Percentiles rank a stretch among this genome's conserved stretches.
Evolutionary conservation across 1,140 invertebrate species (phyloP).

Genomic region (Caenorhabditis elegans): WBcel235 BX284603.4:12465501-12466000

Average conservation of each 20-base stretch:
- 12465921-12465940: too few species aligned
- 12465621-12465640: neutral
- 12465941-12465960: too few species aligned
- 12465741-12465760: conserved; percentile 8
- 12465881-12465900: too few species aligned
- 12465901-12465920: too few species aligned
- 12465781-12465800: neutral
- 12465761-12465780: conserved; percentile 14
- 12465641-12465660: neutral
- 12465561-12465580: neutral
- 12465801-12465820: neutral
- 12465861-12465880: neutral
- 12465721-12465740: neutral
- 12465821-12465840: neutral
- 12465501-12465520: neutral
- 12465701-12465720: neutral
- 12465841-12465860: neutral
- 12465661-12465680: neutral
- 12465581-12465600: neutral
- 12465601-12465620: neutral
- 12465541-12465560: neutral
- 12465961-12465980: too few species aligned
- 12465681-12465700: neutral
- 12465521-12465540: neutral
- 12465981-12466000: too few species aligned